Evolutionary conservation across 2,113 vertebrate genomes (phyloP).

Genomic region (Apodemus sylvaticus): DNA sequence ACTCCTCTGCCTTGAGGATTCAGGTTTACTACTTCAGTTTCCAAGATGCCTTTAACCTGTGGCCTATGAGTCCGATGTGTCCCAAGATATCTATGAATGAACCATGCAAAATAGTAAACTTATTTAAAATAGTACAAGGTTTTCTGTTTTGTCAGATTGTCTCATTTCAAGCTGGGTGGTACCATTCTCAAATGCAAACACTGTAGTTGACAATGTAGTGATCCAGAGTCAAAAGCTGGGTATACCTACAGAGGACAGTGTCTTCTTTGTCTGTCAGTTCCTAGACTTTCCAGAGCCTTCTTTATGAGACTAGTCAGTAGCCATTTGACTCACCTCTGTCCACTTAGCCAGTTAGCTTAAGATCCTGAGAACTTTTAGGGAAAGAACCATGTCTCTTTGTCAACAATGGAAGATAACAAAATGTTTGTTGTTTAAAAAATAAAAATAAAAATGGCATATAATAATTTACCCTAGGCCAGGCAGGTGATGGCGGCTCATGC

Average conservation of each 20-base stretch:
- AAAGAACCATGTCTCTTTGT: background rate
- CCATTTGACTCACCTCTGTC: background rate
- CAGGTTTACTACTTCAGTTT: background rate
- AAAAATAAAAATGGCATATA: background rate
- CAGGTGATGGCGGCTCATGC: background rate
- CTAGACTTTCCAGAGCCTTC: background rate
- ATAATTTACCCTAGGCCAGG: background rate
- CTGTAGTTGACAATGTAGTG: background rate
- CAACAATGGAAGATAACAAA: background rate
- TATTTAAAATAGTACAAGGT: background rate
- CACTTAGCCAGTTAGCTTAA: background rate
- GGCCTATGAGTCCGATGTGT: background rate
- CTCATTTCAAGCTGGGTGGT: no score
- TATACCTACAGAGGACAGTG: background rate
- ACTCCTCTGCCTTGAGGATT: background rate
- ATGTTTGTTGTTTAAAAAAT: background rate
- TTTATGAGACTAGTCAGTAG: rapidly evolving
- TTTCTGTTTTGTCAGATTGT: background rate
- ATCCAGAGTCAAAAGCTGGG: background rate
- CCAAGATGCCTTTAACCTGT: background rate
- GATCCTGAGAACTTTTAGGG: background rate
- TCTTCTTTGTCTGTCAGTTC: background rate
- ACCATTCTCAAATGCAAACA: background rate
- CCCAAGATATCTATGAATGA: background rate
- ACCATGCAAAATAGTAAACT: background rate